Evolutionary conservation across 2,888 invertebrate species (phyloP), one percentile per base, ranked within the genome.

Genomic region (Noctua comes): DNA sequence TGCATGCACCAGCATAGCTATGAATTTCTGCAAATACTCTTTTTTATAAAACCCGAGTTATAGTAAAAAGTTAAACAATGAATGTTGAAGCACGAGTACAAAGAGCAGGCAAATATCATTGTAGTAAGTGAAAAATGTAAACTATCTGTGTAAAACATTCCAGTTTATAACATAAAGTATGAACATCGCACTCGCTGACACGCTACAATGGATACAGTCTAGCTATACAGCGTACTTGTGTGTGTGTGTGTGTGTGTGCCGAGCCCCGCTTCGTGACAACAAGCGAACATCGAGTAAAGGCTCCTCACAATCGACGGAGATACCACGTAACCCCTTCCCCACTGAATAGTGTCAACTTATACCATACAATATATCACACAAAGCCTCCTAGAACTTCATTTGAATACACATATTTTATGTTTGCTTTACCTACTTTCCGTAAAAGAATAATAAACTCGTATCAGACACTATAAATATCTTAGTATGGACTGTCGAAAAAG

Each of bases 331-430:
- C 78, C 86, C 87, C 74, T 80, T 84, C 69, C 51, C 72, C 46
- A 68, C 69, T 70, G 65, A 76, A 79, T 76, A 76, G 81, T 80
- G 77, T 73, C 82, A 73, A 79, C 86, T 69, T 82, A 83, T 83
- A 71, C 74, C 73, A 54, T 65, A 73, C 79, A 65, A 76, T 83
- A 85, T 83, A 85, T 85, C 68, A 79, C 73, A 73, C 68, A 73
- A 76, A 62, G 73, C 64, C 43, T 27, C 27, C 78, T 73, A 69
- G 64, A 72, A 77, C 86, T 76, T 79, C 82, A 87, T 87, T 86
- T 82, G 77, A 87, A 87, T 88, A 88, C 65, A 76, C 57, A 83
- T 76, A 82, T 73, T 65, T 76, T 77, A 68, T 75, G 68, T 86
- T 85, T 77, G 66, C 77, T 76, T 87, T 77, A 76, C 76, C 64